Evolutionary conservation across 2,797 vertebrate genomes (phyloP).

Genomic region (Aselliscus stoliczkanus): DNA sequence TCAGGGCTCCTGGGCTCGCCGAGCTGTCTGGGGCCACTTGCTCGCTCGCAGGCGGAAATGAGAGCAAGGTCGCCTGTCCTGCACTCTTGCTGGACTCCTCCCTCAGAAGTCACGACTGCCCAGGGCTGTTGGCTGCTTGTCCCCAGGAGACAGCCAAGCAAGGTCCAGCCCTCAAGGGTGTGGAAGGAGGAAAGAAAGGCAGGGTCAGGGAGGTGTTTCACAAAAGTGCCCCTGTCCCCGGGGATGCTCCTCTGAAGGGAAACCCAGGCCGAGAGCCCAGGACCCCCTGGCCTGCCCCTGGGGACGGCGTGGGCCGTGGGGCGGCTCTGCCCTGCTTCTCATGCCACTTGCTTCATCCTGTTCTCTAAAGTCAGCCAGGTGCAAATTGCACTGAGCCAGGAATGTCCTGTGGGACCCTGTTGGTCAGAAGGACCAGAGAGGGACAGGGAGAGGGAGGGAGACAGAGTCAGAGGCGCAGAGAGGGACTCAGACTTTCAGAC

Average conservation of each 20-base stretch:
- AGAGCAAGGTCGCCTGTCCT: neutral
- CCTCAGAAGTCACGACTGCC: neutral
- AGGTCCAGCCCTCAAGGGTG: neutral
- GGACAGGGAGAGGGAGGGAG: neutral
- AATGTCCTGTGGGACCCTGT: neutral
- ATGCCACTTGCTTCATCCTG: neutral
- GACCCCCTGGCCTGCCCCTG: neutral
- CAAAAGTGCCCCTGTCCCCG: too few species aligned
- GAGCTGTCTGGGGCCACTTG: neutral
- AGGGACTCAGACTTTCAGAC: neutral
- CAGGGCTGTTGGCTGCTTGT: neutral
- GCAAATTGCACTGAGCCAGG: neutral
- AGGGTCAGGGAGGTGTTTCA: neutral
- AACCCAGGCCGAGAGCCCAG: fast-evolving
- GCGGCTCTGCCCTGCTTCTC: neutral
- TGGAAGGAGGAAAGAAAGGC: neutral
- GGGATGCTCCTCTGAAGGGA: too few species aligned
- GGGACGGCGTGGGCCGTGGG: too few species aligned
- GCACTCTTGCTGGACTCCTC: neutral
- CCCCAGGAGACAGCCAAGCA: neutral
- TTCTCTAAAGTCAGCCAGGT: neutral
- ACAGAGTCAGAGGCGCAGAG: too few species aligned
- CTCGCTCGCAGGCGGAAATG: neutral
- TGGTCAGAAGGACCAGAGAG: neutral
- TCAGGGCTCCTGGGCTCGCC: fast-evolving